These are phyloP conservation scores for Anser cygnoides DNA, from an alignment of 2,113 vertebrate genomes.

Conservation along the genomic window DNA sequence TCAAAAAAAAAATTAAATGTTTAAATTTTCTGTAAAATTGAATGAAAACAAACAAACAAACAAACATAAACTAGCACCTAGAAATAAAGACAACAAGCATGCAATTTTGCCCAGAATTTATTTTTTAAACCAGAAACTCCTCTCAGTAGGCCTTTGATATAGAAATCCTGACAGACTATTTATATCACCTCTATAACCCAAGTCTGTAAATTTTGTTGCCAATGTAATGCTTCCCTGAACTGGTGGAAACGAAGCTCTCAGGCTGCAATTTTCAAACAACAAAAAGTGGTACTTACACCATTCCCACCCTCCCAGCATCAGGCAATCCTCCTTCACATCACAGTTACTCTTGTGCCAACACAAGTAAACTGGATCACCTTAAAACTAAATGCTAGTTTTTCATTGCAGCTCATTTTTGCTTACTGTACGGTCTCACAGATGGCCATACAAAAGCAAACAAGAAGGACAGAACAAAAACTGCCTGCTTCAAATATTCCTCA, in stretches of 20 bases:
- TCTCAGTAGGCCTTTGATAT: neutral
- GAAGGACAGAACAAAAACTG: neutral
- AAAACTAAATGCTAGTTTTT: neutral
- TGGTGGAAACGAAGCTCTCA: neutral
- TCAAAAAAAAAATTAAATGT: neutral
- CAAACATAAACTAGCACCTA: neutral
- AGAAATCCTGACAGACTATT: neutral
- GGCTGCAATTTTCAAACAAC: neutral
- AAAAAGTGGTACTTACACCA: neutral
- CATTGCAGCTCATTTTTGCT: neutral
- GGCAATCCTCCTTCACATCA: neutral
- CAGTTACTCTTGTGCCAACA: neutral
- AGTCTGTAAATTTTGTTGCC: neutral
- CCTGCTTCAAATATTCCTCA: neutral
- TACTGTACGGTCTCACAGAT: neutral
- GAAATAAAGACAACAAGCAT: neutral
- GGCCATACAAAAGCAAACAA: neutral
- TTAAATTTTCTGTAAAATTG: neutral
- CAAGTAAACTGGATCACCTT: neutral
- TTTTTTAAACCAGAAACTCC: neutral
- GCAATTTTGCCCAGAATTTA: neutral
- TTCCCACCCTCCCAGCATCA: neutral
- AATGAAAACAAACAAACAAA: neutral
- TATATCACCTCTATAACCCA: neutral
- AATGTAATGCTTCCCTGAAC: neutral